A percentile compares a stretch with the other conserved stretches of the same genome.
Conservation (phyloP, 2,113 vertebrate genomes). For the Nerophis ophidion region DNA sequence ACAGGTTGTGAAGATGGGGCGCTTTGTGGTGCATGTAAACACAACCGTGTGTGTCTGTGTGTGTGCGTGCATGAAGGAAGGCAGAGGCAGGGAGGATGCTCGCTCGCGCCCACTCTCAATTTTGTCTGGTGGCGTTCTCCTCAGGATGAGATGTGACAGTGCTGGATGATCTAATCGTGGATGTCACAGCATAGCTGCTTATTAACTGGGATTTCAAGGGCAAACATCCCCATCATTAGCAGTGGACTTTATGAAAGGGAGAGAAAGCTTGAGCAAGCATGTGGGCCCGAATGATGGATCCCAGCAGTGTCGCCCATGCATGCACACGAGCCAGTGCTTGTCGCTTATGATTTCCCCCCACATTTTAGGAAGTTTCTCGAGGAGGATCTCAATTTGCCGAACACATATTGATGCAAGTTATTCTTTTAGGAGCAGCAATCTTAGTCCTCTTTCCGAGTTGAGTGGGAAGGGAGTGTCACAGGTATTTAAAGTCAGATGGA, state of each 20-base stretch:
- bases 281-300: slow-evolving; percentile 29
- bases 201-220: slow-evolving; percentile 68
- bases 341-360: slow-evolving; percentile 28
- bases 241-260: slow-evolving; percentile 29
- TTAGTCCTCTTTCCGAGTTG: slow-evolving; percentile 29
- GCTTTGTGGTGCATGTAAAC: slow-evolving; percentile 29
- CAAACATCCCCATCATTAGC: slow-evolving; percentile 59
- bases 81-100: slow-evolving; percentile 22
- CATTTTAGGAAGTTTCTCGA: slow-evolving; percentile 23
- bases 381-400: slow-evolving; percentile 25
- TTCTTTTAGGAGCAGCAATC: slow-evolving; percentile 16
- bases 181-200: slow-evolving; percentile 64
- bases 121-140: slow-evolving; percentile 59
- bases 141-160: slow-evolving; percentile 60
- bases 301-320: slow-evolving; percentile 42
- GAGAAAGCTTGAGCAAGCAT: slow-evolving; percentile 16
- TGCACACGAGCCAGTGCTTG: slow-evolving; percentile 32
- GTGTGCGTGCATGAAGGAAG: slow-evolving; percentile 11
- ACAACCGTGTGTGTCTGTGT: slow-evolving; percentile 10
- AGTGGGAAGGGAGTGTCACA: slow-evolving; percentile 33
- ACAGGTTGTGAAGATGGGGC: slow-evolving; percentile 49
- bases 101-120: slow-evolving; percentile 34
- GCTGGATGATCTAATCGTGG: slow-evolving; percentile 59
- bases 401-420: slow-evolving; percentile 10
- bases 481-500: slow-evolving; percentile 26